These are phyloP conservation scores for Laspeyria flexula DNA, from an alignment of 2,888 invertebrate genomes.

Conservation along the genomic window DNA sequence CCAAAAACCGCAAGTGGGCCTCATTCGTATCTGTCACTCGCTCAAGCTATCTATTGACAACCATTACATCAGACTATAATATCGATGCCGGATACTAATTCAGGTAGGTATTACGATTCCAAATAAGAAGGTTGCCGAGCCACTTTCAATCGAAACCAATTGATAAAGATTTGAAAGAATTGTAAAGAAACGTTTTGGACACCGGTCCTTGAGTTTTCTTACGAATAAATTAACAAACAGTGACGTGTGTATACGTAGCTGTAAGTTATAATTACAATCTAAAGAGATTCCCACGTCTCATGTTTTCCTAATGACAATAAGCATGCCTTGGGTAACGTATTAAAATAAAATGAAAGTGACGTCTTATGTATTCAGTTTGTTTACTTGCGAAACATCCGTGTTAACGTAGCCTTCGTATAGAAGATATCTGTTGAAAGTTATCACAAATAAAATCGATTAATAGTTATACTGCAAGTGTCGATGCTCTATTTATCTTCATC, in stretches of 20 bases:
- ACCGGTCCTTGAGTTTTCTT: too few relatives aligned
- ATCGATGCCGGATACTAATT: constrained; percentile 66
- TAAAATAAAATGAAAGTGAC: constrained; percentile 54
- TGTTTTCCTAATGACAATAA: constrained; percentile 21
- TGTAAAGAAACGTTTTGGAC: too few relatives aligned
- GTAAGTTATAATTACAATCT: constrained; percentile 3
- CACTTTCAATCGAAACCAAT: constrained; percentile 46
- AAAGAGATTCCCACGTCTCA: constrained; percentile 32
- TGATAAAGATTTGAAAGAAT: too few relatives aligned
- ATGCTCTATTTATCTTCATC: constrained; percentile 7
- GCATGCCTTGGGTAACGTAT: constrained; percentile 29
- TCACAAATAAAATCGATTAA: constrained; percentile 23
- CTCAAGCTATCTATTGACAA: constrained; percentile 55
- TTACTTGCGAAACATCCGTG: constrained; percentile 59
- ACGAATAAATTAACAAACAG: neutral
- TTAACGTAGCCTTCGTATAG: constrained; percentile 41
- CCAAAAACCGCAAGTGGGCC: constrained; percentile 47
- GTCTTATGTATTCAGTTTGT: constrained; percentile 53
- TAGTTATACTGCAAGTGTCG: constrained; percentile 20
- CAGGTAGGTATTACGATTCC: constrained; percentile 50
- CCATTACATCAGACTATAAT: constrained; percentile 68
- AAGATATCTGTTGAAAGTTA: constrained; percentile 27
- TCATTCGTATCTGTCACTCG: constrained; percentile 40
- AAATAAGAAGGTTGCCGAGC: constrained; percentile 66
- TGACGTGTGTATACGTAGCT: constrained; percentile 1